Conservation (phyloP, 2,797 vertebrate species). For the Sebastes taczanowskii region DNA sequence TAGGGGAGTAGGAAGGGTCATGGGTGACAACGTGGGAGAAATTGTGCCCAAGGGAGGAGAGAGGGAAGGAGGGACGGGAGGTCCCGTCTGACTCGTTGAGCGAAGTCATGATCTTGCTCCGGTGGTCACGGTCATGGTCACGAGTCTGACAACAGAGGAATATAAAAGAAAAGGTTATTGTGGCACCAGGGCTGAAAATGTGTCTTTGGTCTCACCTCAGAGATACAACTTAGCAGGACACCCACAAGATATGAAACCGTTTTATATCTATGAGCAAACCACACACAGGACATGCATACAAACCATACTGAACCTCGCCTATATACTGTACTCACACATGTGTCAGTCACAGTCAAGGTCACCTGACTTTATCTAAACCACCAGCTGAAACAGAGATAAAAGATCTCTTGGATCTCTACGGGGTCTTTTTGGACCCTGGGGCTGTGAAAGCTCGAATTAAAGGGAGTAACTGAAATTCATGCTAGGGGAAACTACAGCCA, state of each 20-base stretch:
- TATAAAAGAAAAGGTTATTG: background rate
- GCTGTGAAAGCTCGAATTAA: background rate
- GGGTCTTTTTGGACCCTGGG: background rate
- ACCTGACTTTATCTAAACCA: background rate
- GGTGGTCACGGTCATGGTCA: conserved; percentile 49
- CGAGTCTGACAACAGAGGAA: background rate
- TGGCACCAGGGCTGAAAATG: background rate
- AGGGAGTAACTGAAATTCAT: background rate
- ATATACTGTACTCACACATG: background rate
- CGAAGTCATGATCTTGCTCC: conserved; percentile 67
- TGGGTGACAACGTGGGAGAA: conserved; percentile 49
- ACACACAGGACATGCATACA: background rate
- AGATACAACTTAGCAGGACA: background rate
- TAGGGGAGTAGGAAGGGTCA: conserved; percentile 43
- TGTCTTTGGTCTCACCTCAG: conserved; percentile 5
- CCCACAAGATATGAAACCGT: too few species aligned
- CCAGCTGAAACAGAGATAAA: background rate
- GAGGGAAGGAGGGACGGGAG: conserved; percentile 38
- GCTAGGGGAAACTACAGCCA: background rate
- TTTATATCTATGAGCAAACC: too few species aligned
- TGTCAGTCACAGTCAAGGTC: background rate
- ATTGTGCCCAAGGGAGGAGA: conserved; percentile 39
- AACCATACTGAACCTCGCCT: background rate
- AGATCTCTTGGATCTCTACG: background rate
- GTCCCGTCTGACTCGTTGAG: conserved; percentile 62